Evolutionary conservation across 1,140 invertebrate species (phyloP), one percentile per base, ranked within the genome.

Genomic region (Xylocopa sonorina): DNA sequence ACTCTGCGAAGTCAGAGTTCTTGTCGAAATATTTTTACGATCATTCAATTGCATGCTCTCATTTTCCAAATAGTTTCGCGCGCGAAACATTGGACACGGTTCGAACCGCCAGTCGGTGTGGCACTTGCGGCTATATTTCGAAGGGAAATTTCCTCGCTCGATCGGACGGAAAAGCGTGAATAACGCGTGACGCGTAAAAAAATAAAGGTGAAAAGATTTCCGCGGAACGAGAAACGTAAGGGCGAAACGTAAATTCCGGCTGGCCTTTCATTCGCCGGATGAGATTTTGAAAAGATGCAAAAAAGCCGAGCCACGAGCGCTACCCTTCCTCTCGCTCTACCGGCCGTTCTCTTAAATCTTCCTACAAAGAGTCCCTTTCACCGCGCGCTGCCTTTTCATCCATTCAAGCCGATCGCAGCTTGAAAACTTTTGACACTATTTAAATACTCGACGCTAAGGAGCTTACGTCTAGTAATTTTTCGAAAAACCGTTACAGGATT

Each of bases 381-480:
- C 55, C 29, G 32, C 32, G 10, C 24, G 43, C 16, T 78, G 24
- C 75, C 66, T 60, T 78, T 68, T 68, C 64, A 58, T 58, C 66
- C 66, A 71, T 69, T 78, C 75, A 60, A 38, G 16, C 32, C 57
- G 53, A 60, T 69, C 66, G 66, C 24, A 60, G 66, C 75, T 78
- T 48, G 43, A 60, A 78, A 78, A 78, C 66, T 78, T 78, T 68
- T 51, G 66, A 78, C 75, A 78, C 66, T 71, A 60, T 71, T 78
- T 71, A 78, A 78, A 78, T 71, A 78, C 75, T 41, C 66, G 10
- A 58, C 55, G 55, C 18, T 78, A 78, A 78, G 75, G 7, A 78
- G 75, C 75, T 78, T 71, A 78, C 64, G 43, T 71, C 53, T 60
- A 50, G 75, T 71, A 71, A 78, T 78, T 69, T 78, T 60, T 7